Conservation (phyloP, 1,140 invertebrate species). For the Plectus sambesii region DNA sequence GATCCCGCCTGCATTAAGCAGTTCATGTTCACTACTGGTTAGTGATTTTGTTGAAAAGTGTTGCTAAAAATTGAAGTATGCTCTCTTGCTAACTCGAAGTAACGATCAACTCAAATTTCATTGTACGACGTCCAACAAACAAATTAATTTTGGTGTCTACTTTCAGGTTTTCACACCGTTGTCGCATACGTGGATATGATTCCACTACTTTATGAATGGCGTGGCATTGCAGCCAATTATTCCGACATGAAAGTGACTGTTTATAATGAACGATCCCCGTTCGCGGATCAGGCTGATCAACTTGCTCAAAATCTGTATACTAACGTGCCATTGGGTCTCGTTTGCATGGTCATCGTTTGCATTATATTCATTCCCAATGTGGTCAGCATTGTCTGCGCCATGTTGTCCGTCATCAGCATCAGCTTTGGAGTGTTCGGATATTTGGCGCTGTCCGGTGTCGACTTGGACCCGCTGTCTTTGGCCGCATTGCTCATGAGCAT, state of each 20-base stretch:
- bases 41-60: neutral
- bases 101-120: neutral
- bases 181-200: no score
- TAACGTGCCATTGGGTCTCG: slow-evolving; percentile 5
- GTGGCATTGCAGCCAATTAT: neutral
- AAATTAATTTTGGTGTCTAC: neutral
- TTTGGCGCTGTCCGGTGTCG: slow-evolving; percentile 37
- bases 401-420: slow-evolving; percentile 39
- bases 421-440: slow-evolving; percentile 36
- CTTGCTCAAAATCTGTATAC: neutral
- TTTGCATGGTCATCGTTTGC: slow-evolving; percentile 39
- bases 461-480: slow-evolving; percentile 44
- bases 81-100: neutral
- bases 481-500: slow-evolving; percentile 46
- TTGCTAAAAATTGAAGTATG: neutral
- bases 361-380: slow-evolving; percentile 45
- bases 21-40: slow-evolving; percentile 1
- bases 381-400: slow-evolving; percentile 34
- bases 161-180: neutral
- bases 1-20: neutral
- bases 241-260: neutral
- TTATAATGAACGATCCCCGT: slow-evolving; percentile 3
- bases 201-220: slow-evolving; percentile 2
- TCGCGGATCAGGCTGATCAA: neutral
- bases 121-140: neutral